These are phyloP conservation scores for Drosophila sp. DNA, from an alignment of 1,140 invertebrate species.

Conservation along the genomic window DNA sequence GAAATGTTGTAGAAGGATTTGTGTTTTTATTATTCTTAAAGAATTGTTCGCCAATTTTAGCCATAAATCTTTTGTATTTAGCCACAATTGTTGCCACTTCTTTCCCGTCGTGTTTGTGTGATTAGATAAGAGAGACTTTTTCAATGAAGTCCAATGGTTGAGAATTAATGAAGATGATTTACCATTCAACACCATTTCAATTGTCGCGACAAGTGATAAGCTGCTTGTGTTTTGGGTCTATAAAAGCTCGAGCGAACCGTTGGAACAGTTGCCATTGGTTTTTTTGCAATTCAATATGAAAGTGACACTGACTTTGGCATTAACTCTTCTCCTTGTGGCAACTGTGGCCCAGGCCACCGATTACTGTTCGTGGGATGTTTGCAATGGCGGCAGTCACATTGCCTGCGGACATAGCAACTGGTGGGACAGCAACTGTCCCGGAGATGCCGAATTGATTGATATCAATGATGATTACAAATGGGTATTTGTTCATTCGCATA, in stretches of 20 bases:
- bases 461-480: conserved; percentile 46
- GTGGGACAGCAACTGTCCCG: conserved; percentile 47
- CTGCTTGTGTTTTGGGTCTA: neutral
- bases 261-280: neutral
- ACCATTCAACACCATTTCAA: neutral
- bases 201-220: neutral
- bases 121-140: neutral
- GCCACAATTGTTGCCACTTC: too few relatives aligned
- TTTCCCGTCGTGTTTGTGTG: too few relatives aligned
- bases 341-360: conserved; percentile 37
- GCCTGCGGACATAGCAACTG: conserved; percentile 53
- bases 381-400: conserved; percentile 49
- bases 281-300: conserved; percentile 31
- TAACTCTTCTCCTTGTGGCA: conserved; percentile 22
- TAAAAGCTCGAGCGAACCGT: neutral
- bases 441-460: conserved; percentile 49
- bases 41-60: neutral
- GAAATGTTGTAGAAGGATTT: neutral
- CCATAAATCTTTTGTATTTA: neutral
- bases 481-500: conserved; percentile 47
- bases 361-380: conserved; percentile 53
- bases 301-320: conserved; percentile 18
- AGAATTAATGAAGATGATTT: conserved; percentile 2
- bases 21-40: neutral
- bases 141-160: conserved; percentile 3